Evolutionary conservation across 2,113 vertebrate species (phyloP).

Genomic region (Paramormyrops kingsleyae): DNA sequence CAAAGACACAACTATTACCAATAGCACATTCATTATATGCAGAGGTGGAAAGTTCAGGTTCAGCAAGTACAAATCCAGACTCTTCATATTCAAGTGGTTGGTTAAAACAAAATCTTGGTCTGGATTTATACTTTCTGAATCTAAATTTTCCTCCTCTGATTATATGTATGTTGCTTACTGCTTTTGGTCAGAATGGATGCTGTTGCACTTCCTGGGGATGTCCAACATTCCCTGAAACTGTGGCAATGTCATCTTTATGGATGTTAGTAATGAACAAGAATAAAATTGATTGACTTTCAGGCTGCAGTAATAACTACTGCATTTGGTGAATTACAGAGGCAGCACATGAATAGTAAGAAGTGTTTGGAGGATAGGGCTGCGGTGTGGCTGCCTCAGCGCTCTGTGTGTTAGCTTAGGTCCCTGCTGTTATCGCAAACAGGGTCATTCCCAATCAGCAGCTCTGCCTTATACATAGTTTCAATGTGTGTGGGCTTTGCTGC

Average conservation of each 20-base stretch:
- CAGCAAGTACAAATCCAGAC: neutral
- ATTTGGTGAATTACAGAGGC: neutral
- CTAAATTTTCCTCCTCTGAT: neutral
- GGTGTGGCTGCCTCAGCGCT: neutral
- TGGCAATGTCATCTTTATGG: neutral
- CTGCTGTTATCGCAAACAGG: neutral
- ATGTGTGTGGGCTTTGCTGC: neutral
- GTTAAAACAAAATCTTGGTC: neutral
- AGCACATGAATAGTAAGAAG: neutral
- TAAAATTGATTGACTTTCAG: neutral
- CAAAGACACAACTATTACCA: neutral
- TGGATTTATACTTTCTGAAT: neutral
- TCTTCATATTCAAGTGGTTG: too few relatives aligned
- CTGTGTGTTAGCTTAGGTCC: neutral
- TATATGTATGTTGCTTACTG: neutral
- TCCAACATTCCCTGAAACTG: neutral
- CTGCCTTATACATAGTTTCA: neutral
- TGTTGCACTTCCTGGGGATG: neutral
- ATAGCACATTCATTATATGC: neutral
- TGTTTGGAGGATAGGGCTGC: neutral
- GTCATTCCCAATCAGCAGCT: neutral
- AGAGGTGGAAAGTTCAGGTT: neutral
- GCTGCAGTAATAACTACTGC: neutral
- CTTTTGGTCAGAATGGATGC: neutral
- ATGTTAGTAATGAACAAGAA: neutral